These are phyloP conservation scores for Machimus rusticus DNA, from an alignment of 2,888 invertebrate species.

Conservation along the genomic window DNA sequence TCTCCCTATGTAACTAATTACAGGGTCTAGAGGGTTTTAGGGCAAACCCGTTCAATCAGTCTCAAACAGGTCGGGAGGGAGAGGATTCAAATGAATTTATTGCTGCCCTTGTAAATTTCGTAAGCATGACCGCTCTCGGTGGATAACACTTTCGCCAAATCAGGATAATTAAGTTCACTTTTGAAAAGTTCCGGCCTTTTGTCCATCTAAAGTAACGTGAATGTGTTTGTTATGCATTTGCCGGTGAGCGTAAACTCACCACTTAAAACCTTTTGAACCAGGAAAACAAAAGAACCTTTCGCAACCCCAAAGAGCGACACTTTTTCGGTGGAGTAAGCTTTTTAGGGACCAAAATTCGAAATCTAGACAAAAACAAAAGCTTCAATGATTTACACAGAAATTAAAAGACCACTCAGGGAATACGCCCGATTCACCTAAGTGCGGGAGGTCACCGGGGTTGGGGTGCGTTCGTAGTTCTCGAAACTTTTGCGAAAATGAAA, in stretches of 20 bases:
- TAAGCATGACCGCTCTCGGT: slow-evolving; percentile 16
- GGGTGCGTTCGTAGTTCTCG: neutral
- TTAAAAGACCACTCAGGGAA: slow-evolving; percentile 29
- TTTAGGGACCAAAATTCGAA: slow-evolving; percentile 33
- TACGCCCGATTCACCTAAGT: neutral
- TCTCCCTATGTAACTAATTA: neutral
- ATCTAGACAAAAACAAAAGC: slow-evolving; percentile 31
- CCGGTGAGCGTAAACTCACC: neutral
- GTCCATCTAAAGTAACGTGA: neutral
- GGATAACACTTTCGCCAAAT: slow-evolving; percentile 47
- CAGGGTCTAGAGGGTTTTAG: neutral
- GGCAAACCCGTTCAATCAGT: neutral
- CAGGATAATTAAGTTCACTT: slow-evolving; percentile 48
- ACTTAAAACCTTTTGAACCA: slow-evolving; percentile 22
- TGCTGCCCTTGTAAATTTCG: neutral
- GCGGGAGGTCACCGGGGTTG: neutral
- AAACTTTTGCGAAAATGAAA: slow-evolving; percentile 18
- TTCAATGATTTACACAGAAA: slow-evolving; percentile 29
- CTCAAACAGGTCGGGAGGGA: neutral
- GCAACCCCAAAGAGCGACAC: slow-evolving; percentile 20
- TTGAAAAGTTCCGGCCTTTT: slow-evolving; percentile 39
- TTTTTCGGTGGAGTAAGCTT: slow-evolving; percentile 35
- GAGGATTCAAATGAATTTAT: neutral
- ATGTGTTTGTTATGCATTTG: slow-evolving; percentile 13
- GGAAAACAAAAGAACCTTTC: slow-evolving; percentile 29